A percentile compares a stretch with the other conserved stretches of the same genome.
phyloP scores from a whole-genome alignment of 2,797 vertebrate genomes.

The Manis crassicaudata region DNA sequence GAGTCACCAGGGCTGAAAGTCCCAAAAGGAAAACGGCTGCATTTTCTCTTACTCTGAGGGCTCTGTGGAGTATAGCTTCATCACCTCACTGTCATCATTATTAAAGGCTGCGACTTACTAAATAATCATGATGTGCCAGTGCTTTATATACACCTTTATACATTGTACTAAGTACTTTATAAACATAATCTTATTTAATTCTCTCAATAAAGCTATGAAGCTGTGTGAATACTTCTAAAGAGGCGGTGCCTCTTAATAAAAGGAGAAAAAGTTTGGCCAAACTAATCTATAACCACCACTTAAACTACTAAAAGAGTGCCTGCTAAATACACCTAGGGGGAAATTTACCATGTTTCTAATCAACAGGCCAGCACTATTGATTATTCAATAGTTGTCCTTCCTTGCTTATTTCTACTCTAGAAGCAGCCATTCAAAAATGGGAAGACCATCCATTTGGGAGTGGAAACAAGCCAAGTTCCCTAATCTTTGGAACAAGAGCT shows the following conservation, averaged over 20 bases:
- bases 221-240: neutral
- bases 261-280: neutral
- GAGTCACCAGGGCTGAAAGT: neutral
- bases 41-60: neutral
- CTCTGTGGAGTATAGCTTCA: neutral
- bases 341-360: neutral
- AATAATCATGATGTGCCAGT: neutral
- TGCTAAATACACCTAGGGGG: neutral
- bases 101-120: neutral
- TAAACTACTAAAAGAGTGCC: neutral
- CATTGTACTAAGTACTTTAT: neutral
- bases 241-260: neutral
- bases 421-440: constrained; percentile 9
- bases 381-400: neutral
- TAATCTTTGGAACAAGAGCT: neutral
- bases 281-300: neutral
- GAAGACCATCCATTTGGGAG: neutral
- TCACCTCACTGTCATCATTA: neutral
- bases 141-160: neutral
- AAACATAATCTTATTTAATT: neutral
- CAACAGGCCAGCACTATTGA: neutral
- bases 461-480: neutral
- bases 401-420: neutral
- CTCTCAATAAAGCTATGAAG: neutral
- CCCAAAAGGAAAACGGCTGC: neutral